These are phyloP conservation scores for Forbesichthys papilliferus DNA, from an alignment of 2,113 vertebrate genomes.

Conservation along the genomic window DNA sequence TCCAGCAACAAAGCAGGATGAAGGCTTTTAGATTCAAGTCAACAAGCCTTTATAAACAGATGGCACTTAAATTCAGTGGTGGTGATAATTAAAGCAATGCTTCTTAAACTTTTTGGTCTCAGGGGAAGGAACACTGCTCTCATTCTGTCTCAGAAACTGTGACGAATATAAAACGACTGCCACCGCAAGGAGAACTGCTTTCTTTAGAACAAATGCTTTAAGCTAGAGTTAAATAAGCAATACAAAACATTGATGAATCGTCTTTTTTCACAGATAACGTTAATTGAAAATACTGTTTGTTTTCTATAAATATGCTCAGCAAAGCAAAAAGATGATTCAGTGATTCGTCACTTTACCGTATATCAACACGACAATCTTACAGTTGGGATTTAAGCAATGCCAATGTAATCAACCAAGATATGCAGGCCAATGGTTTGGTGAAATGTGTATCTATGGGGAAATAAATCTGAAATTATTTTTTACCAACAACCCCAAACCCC, in stretches of 20 bases:
- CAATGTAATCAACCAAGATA: no score
- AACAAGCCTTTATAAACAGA: conserved; percentile 32
- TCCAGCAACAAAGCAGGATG: conserved; percentile 28
- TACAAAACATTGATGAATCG: no score
- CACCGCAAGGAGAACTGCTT: conserved; percentile 14
- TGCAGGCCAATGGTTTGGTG: neutral
- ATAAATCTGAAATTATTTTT: neutral
- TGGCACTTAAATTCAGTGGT: conserved; percentile 25
- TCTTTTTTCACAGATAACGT: no score
- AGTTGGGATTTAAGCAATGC: no score
- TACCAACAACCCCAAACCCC: no score
- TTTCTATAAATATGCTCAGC: no score
- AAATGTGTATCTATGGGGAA: conserved; percentile 2
- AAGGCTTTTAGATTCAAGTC: neutral
- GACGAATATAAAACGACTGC: conserved; percentile 13
- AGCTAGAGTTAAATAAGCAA: neutral
- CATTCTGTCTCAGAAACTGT: conserved; percentile 30
- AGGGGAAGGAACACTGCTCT: conserved; percentile 27
- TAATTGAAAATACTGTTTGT: no score
- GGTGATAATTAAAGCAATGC: conserved; percentile 28
- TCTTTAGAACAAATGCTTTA: neutral
- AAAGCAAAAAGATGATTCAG: no score
- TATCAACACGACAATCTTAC: no score
- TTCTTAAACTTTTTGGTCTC: conserved; percentile 23
- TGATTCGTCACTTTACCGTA: no score